phyloP scores from a whole-genome alignment of 2,888 invertebrate genomes.

The Pherbina coryleti region DNA sequence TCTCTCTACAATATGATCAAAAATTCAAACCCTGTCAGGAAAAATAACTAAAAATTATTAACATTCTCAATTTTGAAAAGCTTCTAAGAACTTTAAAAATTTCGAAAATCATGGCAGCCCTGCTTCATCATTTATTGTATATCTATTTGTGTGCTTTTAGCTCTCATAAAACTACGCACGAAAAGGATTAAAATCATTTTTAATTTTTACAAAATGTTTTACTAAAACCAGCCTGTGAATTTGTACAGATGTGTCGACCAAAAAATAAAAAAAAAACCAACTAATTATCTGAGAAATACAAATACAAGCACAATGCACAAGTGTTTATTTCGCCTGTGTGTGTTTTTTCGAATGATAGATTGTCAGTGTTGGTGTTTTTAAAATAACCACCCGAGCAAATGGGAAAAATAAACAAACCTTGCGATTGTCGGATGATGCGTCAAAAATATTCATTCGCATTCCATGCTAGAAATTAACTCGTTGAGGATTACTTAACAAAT shows the following conservation, averaged over 20 bases:
- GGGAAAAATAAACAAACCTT: slow-evolving; percentile 19
- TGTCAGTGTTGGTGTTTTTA: slow-evolving; percentile 19
- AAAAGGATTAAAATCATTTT: slow-evolving; percentile 21
- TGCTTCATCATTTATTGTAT: too few relatives aligned
- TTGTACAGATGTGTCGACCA: neutral
- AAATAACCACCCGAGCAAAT: neutral
- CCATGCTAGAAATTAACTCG: slow-evolving; percentile 31
- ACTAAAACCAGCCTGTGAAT: neutral
- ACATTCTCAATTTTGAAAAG: too few relatives aligned
- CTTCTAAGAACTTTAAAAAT: too few relatives aligned
- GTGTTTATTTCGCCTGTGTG: slow-evolving; percentile 11
- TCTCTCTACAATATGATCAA: too few relatives aligned
- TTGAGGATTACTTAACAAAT: slow-evolving; percentile 16
- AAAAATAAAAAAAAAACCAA: too few relatives aligned
- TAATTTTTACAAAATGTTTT: slow-evolving; percentile 5
- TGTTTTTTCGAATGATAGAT: slow-evolving; percentile 5
- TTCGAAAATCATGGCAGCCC: too few relatives aligned
- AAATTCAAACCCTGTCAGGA: too few relatives aligned
- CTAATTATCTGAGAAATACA: too few relatives aligned
- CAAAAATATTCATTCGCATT: slow-evolving; percentile 15
- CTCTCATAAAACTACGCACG: neutral
- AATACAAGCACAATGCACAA: neutral
- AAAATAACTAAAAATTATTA: too few relatives aligned
- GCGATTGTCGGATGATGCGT: slow-evolving; percentile 28
- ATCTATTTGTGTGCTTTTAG: neutral